phyloP scores from a whole-genome alignment of 2,797 vertebrate genomes.

The Acridotheres tristis region DNA sequence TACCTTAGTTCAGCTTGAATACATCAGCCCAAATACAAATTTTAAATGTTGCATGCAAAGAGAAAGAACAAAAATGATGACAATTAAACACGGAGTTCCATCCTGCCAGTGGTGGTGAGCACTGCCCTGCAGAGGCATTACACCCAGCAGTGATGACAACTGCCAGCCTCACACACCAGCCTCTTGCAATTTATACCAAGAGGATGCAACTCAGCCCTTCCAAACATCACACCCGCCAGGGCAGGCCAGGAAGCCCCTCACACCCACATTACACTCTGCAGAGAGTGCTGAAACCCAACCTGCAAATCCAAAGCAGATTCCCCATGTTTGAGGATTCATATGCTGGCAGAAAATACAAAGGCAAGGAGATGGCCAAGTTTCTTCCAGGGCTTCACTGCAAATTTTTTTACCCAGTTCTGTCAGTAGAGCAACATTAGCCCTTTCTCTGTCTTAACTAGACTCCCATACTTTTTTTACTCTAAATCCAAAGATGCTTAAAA shows the following conservation, averaged over 20 bases:
- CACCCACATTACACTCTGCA: fast-evolving
- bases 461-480: neutral
- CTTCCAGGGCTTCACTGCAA: neutral
- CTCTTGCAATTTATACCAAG: neutral
- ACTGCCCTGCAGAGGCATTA: too few species aligned
- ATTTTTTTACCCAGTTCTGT: neutral
- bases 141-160: neutral
- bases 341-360: neutral
- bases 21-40: neutral
- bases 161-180: neutral
- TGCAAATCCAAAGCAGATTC: neutral
- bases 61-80: neutral
- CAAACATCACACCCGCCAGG: neutral
- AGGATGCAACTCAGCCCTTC: neutral
- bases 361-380: neutral
- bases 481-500: neutral
- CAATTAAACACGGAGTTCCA: neutral
- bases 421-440: fast-evolving
- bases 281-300: neutral
- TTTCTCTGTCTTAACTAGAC: neutral
- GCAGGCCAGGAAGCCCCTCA: neutral
- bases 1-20: neutral
- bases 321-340: fast-evolving
- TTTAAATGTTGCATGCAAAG: neutral
- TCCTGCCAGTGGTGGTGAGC: neutral